These are phyloP conservation scores for Eudasyphora cyanicolor DNA, from an alignment of 2,888 invertebrate genomes.

Conservation along the genomic window DNA sequence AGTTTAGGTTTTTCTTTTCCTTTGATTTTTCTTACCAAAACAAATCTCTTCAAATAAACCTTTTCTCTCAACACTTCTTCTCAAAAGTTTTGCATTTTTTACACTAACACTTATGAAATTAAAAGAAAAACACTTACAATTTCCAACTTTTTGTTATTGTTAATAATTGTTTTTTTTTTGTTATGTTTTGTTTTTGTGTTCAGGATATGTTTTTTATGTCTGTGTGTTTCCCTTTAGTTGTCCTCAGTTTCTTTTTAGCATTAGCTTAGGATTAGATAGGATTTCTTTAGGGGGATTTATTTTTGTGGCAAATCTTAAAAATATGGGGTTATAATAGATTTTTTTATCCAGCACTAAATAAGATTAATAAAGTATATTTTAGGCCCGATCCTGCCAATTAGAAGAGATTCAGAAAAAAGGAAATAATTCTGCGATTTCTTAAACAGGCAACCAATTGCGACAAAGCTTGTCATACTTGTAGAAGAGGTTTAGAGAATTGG, in stretches of 20 bases:
- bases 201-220: neutral
- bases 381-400: too few relatives aligned
- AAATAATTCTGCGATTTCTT: too few relatives aligned
- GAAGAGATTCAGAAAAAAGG: too few relatives aligned
- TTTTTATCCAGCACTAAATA: too few relatives aligned
- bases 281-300: too few relatives aligned
- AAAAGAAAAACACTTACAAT: conserved; percentile 2
- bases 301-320: too few relatives aligned
- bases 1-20: conserved; percentile 17
- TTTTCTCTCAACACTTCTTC: conserved; percentile 23
- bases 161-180: neutral
- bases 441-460: too few relatives aligned
- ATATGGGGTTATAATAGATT: too few relatives aligned
- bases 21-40: conserved; percentile 27
- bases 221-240: neutral
- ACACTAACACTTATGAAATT: neutral
- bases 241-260: neutral
- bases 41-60: neutral
- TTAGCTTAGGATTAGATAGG: too few relatives aligned
- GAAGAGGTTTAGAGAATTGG: too few relatives aligned
- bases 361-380: too few relatives aligned
- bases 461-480: too few relatives aligned
- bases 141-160: conserved; percentile 22
- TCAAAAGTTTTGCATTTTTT: conserved; percentile 8
- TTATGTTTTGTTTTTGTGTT: neutral